Evolutionary conservation across 2,888 invertebrate species (phyloP).

Genomic region (Ennomos quercinarius): DNA sequence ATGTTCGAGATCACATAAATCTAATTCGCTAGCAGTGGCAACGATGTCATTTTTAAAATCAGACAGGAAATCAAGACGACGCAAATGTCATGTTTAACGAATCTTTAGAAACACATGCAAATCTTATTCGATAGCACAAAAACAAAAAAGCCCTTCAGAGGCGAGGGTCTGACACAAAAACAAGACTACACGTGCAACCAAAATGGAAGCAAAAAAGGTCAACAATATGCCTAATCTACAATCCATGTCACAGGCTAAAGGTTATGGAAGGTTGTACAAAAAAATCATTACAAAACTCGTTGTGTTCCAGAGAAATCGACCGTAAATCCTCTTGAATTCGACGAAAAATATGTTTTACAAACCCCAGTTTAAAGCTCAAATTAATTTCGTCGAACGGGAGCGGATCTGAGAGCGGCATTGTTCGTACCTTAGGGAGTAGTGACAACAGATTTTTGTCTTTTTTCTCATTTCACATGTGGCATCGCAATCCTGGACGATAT

Average conservation of each 20-base stretch:
- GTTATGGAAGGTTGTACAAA: conserved; percentile 83
- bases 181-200: conserved; percentile 76
- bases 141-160: conserved; percentile 67
- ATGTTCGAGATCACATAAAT: conserved; percentile 54
- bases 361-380: conserved; percentile 54
- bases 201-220: conserved; percentile 80
- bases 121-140: conserved; percentile 63
- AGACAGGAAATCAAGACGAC: conserved; percentile 58
- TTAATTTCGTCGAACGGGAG: conserved; percentile 44
- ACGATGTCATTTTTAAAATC: conserved; percentile 45
- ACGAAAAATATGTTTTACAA: conserved; percentile 54
- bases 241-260: conserved; percentile 85
- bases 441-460: conserved; percentile 83
- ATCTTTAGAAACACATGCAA: conserved; percentile 70
- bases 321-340: conserved; percentile 53
- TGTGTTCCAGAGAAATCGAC: conserved; percentile 72
- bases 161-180: conserved; percentile 65
- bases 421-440: conserved; percentile 82
- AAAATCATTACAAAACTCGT: conserved; percentile 72
- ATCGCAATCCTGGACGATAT: conserved; percentile 84
- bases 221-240: conserved; percentile 85
- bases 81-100: conserved; percentile 52
- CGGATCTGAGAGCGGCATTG: conserved; percentile 70
- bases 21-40: conserved; percentile 51
- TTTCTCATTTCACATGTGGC: conserved; percentile 83